These are phyloP conservation scores for Achlya flavicornis DNA, from an alignment of 2,888 invertebrate genomes.

Conservation along the genomic window DNA sequence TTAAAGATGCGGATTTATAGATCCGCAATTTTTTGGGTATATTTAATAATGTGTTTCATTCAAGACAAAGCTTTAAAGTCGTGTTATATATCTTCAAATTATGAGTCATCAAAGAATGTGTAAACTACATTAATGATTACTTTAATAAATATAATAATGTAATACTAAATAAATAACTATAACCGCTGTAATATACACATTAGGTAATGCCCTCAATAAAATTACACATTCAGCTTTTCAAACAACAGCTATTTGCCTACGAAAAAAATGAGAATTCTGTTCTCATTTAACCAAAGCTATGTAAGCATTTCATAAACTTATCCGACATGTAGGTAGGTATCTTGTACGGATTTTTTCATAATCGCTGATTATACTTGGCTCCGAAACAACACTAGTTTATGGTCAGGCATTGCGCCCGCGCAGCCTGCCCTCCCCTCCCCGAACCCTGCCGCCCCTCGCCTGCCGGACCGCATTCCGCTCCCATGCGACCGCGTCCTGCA, in stretches of 20 bases:
- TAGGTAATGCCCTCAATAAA: too few species aligned
- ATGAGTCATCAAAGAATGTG: too few species aligned
- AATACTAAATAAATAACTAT: too few species aligned
- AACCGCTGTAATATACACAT: too few species aligned
- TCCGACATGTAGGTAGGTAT: not conserved
- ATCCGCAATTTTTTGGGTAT: not conserved
- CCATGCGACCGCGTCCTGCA: constrained; percentile 79
- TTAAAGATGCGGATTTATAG: not conserved
- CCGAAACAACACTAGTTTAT: constrained; percentile 56
- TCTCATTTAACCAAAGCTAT: not conserved
- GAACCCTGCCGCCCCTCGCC: constrained; percentile 43
- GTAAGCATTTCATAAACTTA: not conserved
- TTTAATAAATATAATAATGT: too few species aligned
- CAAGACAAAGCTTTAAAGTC: not conserved
- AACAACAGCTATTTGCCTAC: too few species aligned
- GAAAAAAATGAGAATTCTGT: too few species aligned
- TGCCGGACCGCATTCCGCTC: constrained; percentile 82
- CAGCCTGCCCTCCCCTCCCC: constrained; percentile 36
- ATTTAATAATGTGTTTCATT: too few species aligned
- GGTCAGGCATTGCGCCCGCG: constrained; percentile 59
- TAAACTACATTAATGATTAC: too few species aligned
- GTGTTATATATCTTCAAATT: not conserved
- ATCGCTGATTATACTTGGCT: constrained; percentile 1
- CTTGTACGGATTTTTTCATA: not conserved
- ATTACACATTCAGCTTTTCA: too few species aligned